Evolutionary conservation across 1,140 invertebrate genomes (phyloP).

Genomic region (Brachionus angularis): DNA sequence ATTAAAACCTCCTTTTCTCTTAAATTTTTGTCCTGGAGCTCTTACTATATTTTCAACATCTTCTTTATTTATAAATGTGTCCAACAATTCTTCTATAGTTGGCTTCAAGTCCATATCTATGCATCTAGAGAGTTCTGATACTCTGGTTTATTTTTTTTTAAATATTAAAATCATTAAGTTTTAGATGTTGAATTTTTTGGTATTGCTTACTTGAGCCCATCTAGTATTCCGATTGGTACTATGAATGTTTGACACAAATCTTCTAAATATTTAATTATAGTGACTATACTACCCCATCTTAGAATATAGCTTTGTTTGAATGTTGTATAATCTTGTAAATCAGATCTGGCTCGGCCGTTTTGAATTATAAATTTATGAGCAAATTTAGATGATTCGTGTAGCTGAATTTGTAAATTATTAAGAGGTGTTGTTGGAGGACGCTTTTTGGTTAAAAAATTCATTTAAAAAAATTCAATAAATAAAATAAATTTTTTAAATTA

Average conservation of each 20-base stretch:
- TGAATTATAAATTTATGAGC: conserved; percentile 34
- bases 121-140: conserved; percentile 54
- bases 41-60: conserved; percentile 54
- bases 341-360: background rate
- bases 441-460: background rate
- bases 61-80: conserved; percentile 54
- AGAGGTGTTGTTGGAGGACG: background rate
- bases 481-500: background rate
- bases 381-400: background rate
- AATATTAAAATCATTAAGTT: background rate
- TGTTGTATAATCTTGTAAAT: background rate
- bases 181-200: background rate
- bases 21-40: conserved; percentile 49
- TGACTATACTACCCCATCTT: conserved; percentile 50
- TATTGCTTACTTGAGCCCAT: conserved; percentile 52
- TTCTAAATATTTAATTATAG: conserved; percentile 52
- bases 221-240: conserved; percentile 56
- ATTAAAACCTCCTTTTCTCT: conserved; percentile 44
- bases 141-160: conserved; percentile 44
- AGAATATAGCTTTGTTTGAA: conserved; percentile 39
- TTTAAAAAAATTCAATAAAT: background rate
- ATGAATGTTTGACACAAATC: conserved; percentile 51
- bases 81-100: conserved; percentile 50
- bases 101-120: conserved; percentile 55
- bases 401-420: background rate